Base-by-base conservation (phyloP, 2,113 vertebrate species). In the Gasterosteus nipponicus region DNA sequence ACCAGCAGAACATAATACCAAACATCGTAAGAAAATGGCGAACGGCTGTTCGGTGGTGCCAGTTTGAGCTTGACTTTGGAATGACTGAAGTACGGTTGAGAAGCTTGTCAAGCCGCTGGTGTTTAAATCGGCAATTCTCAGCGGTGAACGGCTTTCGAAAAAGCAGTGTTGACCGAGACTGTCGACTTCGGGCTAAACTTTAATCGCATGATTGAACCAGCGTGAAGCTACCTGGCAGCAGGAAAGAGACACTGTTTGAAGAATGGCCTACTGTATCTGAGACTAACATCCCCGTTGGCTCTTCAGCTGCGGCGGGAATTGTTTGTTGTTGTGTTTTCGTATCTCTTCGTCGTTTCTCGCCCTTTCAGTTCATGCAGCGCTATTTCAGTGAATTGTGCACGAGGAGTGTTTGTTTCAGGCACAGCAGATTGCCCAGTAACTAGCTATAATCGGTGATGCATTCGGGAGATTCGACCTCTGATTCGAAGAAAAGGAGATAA, bases 341-440 rank as follows among this genome's bases (percentile, higher is more conserved):
- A 7, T 38, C 7, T 80, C 81, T 79, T 69, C 26, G 49, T 63
- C 38, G 71, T 83, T 84, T 90, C 54, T 56, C 42, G 57, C 74
- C 86, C 69, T 75, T 87, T 88, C 62, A 75, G 83, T 86, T 86
- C 93, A 93, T 94, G 93, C 92, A 93, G 93, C 93, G 92, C n/a
- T 93, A 89, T 93, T 86, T 90, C 86, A 94, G 93, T 92, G 92
- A 93, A 93, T 93, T 94, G 93, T 94, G 92, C 88, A 92, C 68
- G 47, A 84, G 79, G 78, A 82, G 64, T 57, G 65, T 71, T 87
- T 90, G 75, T 89, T n/a, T 93, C 86, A 95, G 93, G 93, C 94
- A 94, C 94, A 92, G 87, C 90, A 91, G 51, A n/a, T n/a, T n/a
- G n/a, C n/a, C n/a, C n/a, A 58, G 74, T 71, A 70, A 89, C 58